Evolutionary conservation across 2,113 vertebrate genomes (phyloP).

Genomic region (Chrysochloris asiatica): DNA sequence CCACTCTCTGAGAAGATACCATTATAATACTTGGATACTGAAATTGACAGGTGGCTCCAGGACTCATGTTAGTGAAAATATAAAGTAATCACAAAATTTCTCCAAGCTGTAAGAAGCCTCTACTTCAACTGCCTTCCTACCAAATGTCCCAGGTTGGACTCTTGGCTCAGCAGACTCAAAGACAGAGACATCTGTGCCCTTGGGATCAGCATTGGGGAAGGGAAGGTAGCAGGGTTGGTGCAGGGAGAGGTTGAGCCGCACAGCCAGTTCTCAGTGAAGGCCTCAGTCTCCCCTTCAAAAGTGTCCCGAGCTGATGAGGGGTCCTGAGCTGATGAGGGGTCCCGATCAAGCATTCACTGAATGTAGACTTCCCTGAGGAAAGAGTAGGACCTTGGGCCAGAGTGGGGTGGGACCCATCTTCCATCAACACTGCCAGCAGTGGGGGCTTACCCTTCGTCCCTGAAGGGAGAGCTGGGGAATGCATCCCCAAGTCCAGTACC

Average conservation of each 20-base stretch:
- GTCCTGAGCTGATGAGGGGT: not conserved
- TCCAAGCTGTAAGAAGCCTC: not conserved
- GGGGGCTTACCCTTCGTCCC: accelerated
- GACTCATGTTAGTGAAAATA: not conserved
- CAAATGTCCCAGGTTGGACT: not conserved
- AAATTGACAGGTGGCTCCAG: not conserved
- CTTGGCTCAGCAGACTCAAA: not conserved
- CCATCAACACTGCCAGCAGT: accelerated
- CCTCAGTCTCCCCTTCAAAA: accelerated
- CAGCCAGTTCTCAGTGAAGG: accelerated
- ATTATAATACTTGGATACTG: not conserved
- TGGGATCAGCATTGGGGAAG: no score
- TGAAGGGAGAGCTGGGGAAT: not conserved
- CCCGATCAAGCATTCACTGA: accelerated
- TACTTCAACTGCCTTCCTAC: accelerated
- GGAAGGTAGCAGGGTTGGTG: not conserved
- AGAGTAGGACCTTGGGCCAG: not conserved
- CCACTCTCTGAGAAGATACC: not conserved
- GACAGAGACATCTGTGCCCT: accelerated
- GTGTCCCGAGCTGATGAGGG: accelerated
- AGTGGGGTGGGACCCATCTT: not conserved
- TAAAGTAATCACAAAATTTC: not conserved
- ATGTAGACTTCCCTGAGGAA: not conserved
- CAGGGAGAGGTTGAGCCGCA: not conserved
- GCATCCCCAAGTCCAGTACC: accelerated